Evolutionary conservation across 1,140 invertebrate genomes (phyloP).

Genomic region (Pissodes strobi): DNA sequence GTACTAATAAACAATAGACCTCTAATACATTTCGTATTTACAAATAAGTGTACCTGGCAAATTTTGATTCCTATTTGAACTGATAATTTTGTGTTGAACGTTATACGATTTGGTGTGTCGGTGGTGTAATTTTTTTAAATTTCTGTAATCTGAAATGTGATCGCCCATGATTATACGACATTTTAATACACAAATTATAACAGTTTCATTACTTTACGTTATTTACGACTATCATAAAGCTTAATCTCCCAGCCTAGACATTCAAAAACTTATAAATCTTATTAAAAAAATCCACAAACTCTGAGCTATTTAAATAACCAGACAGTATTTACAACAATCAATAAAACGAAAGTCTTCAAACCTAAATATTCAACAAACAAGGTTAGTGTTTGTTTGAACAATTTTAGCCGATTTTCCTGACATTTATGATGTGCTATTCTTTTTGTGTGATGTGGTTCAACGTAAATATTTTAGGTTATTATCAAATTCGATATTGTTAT

Average conservation of each 20-base stretch:
- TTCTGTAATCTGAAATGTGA: no score
- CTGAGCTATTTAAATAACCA: constrained; percentile 9
- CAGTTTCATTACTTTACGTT: no score
- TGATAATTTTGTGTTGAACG: no score
- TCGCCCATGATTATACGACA: no score
- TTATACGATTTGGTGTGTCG: no score
- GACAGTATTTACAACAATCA: constrained; percentile 20
- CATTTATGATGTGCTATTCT: constrained; percentile 26
- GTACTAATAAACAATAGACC: no score
- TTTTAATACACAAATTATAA: no score
- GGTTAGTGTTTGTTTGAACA: constrained; percentile 30
- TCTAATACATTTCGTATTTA: no score
- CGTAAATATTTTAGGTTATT: constrained; percentile 30
- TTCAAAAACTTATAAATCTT: constrained; percentile 8
- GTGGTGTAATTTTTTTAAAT: no score
- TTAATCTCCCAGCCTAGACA: background rate
- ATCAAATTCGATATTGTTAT: constrained; percentile 23
- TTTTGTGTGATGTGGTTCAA: constrained; percentile 17
- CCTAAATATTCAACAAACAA: constrained; percentile 32
- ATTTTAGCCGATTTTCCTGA: constrained; percentile 24
- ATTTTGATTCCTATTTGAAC: no score
- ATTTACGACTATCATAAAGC: no score
- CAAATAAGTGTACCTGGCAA: no score
- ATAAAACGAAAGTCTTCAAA: constrained; percentile 19
- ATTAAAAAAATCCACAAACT: constrained; percentile 22